These are phyloP conservation scores for Xanthia icteritia DNA, from an alignment of 2,888 invertebrate genomes.

Conservation along the genomic window DNA sequence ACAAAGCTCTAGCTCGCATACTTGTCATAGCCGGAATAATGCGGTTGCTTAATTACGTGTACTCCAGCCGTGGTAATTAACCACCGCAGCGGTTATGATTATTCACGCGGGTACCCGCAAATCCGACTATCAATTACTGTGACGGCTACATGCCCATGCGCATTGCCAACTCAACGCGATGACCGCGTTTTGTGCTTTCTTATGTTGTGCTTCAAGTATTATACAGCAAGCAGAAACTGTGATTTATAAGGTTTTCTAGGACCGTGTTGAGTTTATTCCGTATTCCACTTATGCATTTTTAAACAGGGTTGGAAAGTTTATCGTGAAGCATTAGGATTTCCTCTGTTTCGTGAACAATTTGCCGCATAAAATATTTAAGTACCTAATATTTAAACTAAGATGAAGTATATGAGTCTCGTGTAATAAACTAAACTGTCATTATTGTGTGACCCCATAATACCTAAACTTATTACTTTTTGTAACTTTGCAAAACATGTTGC, in stretches of 20 bases:
- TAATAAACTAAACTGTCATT: too few species aligned
- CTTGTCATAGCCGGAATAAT: conserved; percentile 71
- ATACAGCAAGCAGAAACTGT: conserved; percentile 35
- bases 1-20: conserved; percentile 35
- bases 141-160: conserved; percentile 79
- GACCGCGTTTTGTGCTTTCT: conserved; percentile 61
- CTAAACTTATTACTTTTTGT: background rate
- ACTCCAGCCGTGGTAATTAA: conserved; percentile 81
- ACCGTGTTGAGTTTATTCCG: background rate
- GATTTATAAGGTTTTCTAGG: conserved; percentile 37
- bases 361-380: background rate
- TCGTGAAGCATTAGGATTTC: background rate
- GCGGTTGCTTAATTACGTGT: conserved; percentile 77
- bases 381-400: background rate
- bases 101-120: conserved; percentile 83
- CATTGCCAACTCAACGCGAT: conserved; percentile 55
- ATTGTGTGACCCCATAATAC: too few species aligned
- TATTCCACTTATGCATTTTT: conserved; percentile 8
- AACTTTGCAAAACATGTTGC: background rate
- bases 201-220: conserved; percentile 38
- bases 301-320: background rate
- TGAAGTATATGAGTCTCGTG: background rate
- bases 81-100: conserved; percentile 82
- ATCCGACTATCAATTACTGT: conserved; percentile 83
- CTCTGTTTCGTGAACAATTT: background rate